Percentiles rank a stretch among this genome's conserved stretches.
These are phyloP conservation scores for Acanthurus leucopareius DNA, from an alignment of 2,797 vertebrate species.

Conservation along the genomic window DNA sequence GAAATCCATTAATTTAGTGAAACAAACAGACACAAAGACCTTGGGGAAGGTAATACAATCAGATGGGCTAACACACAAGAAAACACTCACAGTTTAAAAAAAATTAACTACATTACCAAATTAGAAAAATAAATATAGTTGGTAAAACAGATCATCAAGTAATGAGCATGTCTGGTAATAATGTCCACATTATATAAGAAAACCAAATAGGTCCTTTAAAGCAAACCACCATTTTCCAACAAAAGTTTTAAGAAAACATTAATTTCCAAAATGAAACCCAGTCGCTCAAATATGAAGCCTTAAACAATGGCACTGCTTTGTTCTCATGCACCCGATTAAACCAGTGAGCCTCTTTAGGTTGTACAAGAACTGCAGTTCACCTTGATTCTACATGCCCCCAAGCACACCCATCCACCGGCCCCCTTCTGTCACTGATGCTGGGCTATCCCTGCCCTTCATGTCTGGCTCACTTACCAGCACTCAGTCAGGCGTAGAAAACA, in stretches of 20 bases:
- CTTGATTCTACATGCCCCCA: not conserved
- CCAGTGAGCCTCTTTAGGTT: not conserved
- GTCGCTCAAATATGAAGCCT: not conserved
- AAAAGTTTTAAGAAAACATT: not conserved
- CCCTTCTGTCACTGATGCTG: conserved; percentile 9
- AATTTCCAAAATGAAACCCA: not conserved
- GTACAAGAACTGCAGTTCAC: conserved; percentile 12
- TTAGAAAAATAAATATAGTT: too few relatives aligned
- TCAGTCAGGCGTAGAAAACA: conserved; percentile 63
- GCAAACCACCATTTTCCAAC: not conserved
- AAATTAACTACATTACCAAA: too few relatives aligned
- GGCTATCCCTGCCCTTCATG: conserved; percentile 26
- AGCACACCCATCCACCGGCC: conserved; percentile 18
- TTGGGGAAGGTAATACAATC: not conserved
- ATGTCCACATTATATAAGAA: not conserved
- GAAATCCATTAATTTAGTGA: not conserved
- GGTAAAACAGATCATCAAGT: too few relatives aligned
- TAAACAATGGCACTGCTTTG: not conserved
- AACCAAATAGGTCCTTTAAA: not conserved
- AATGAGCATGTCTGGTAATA: not conserved
- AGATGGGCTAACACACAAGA: not conserved
- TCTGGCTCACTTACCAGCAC: conserved; percentile 14
- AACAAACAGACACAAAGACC: not conserved
- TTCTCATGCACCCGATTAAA: not conserved
- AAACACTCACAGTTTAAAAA: too few relatives aligned